Base-by-base conservation (phyloP, 2,797 vertebrate genomes). In the Rhinella marina region DNA sequence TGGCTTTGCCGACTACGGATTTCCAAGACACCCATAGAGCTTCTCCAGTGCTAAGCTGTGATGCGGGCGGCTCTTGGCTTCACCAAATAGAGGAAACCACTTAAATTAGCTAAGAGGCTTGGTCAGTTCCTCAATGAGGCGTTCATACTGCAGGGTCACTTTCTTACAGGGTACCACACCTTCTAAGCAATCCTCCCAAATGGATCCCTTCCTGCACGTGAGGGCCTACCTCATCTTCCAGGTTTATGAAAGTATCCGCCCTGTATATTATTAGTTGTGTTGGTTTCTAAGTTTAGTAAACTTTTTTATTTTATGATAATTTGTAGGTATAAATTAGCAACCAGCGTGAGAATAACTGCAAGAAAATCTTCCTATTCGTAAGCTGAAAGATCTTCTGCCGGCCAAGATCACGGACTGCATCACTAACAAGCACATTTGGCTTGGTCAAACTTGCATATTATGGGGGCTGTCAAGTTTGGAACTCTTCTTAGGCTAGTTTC, bases 221-320 rank as follows among this genome's bases (percentile, higher is more conserved):
- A 21, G 59, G 48, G 59, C 57, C 13, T 10, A 17, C 4, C 75
- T 52, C 41, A 52, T 14, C 32, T 9, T 27, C 17, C 16, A 62
- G 23, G 13, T n/a, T 62, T 81, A 62, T 41, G n/a, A n/a, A 4
- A 48, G 32, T 14, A 64, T 62, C 79, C 57, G n/a, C 27, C 79
- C 59, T 54, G 11, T 62, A 64, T 62, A 41, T 77, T 54, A 77
- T 50, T 77, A 54, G 75, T 54, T 81, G 78, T n/a, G 27, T 57
- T 32, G 29, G 25, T 62, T 62, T 48, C 59, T 81, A 81, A 62
- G 29, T 64, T 41, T 81, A 81, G 79, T 10, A 32, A 80, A 16
- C 27, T 64, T n/a, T 41, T 1, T 17, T 64, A 62, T 62, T 64
- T 48, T 52, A 50, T 76, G 19, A 64, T 80, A 29, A 79, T 79